Evolutionary conservation across 1,140 invertebrate genomes (phyloP).

Genomic region (Antheraea mylitta): DNA sequence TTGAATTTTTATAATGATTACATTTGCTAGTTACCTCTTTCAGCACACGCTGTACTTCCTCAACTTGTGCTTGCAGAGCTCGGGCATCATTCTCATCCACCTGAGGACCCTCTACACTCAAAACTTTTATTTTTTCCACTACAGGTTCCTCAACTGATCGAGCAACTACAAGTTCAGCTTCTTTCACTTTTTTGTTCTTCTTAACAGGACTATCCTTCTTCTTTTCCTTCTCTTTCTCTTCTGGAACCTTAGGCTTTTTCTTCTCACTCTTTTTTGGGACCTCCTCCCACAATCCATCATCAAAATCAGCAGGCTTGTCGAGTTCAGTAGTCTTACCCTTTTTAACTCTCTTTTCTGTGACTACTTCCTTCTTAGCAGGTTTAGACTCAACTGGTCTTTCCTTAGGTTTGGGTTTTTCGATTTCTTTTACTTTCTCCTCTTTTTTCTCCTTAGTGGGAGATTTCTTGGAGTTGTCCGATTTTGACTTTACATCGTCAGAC

Average conservation of each 20-base stretch:
- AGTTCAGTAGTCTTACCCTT: slow-evolving; percentile 73
- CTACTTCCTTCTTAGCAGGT: slow-evolving; percentile 73
- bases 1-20: too few relatives aligned
- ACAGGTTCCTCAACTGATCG: slow-evolving; percentile 43
- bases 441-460: slow-evolving; percentile 73
- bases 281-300: slow-evolving; percentile 87
- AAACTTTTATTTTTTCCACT: slow-evolving; percentile 55
- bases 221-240: slow-evolving; percentile 81
- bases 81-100: slow-evolving; percentile 59
- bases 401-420: slow-evolving; percentile 62
- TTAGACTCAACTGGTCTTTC: slow-evolving; percentile 55
- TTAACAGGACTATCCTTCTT: slow-evolving; percentile 70
- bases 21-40: slow-evolving; percentile 56
- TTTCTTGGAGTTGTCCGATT: slow-evolving; percentile 66
- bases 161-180: slow-evolving; percentile 58
- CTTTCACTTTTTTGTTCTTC: slow-evolving; percentile 65
- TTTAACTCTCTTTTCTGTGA: slow-evolving; percentile 72
- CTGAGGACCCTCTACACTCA: slow-evolving; percentile 61
- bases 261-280: slow-evolving; percentile 83
- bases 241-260: slow-evolving; percentile 81
- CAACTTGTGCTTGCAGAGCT: slow-evolving; percentile 70
- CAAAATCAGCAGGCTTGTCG: slow-evolving; percentile 86
- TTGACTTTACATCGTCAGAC: slow-evolving; percentile 67
- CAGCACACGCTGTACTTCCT: slow-evolving; percentile 69
- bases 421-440: slow-evolving; percentile 68